Evolutionary conservation across 2,888 invertebrate genomes (phyloP).

Genomic region (Apamea sordens): DNA sequence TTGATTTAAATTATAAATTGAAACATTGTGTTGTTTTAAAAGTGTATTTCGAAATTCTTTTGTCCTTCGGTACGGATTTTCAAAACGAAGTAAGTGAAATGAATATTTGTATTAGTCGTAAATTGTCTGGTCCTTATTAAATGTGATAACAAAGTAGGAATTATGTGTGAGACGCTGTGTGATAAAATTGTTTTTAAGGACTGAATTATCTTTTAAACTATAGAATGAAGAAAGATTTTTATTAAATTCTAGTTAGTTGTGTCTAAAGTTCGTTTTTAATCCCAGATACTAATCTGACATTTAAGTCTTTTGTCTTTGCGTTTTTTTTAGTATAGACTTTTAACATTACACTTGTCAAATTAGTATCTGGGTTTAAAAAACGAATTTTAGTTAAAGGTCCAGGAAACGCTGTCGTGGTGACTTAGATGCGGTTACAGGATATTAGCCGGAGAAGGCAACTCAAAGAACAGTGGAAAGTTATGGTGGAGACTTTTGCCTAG

Average conservation of each 20-base stretch:
- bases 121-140: conserved; percentile 11
- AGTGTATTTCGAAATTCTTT: conserved; percentile 17
- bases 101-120: conserved; percentile 5
- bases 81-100: conserved; percentile 45
- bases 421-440: not conserved
- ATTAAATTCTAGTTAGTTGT: not conserved
- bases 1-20: conserved; percentile 2
- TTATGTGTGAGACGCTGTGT: not conserved
- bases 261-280: no score
- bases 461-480: not conserved
- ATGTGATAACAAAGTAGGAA: conserved; percentile 14
- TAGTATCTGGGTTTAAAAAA: no score
- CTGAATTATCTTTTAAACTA: not conserved
- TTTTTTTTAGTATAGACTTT: no score
- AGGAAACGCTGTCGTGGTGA: not conserved
- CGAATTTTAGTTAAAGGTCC: not conserved
- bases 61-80: conserved; percentile 19
- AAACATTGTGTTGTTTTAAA: conserved; percentile 5
- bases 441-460: not conserved
- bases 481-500: not conserved
- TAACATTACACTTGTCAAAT: no score
- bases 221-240: not conserved
- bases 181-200: not conserved
- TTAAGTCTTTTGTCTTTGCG: no score
- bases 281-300: no score